A percentile compares a stretch with the other conserved stretches of the same genome.
Conservation (phyloP, 2,888 invertebrate genomes). For the Drosophila algonquin region DNA sequence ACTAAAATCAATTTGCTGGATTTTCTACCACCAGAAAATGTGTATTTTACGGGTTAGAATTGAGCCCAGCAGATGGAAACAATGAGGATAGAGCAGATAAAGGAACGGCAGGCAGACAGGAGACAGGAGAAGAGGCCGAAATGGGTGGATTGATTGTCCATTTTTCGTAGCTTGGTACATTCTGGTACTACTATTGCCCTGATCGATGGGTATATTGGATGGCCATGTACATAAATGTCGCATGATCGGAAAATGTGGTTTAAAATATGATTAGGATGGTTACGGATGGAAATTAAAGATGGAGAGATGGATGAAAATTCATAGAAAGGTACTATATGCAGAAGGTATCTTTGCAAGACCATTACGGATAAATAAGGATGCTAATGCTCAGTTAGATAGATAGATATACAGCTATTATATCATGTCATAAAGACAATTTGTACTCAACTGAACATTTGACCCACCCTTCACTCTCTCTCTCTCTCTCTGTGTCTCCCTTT, state of each 20-base stretch:
- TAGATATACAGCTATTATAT: constrained; percentile 18
- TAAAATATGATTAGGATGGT: background rate
- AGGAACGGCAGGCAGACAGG: background rate
- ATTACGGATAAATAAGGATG: too few relatives aligned
- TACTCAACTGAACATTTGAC: constrained; percentile 9
- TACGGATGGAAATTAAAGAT: background rate
- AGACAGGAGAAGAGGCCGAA: background rate
- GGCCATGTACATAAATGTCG: constrained; percentile 19
- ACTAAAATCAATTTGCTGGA: constrained; percentile 82
- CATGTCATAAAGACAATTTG: constrained; percentile 27
- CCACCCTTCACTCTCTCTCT: background rate
- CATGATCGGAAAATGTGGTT: background rate
- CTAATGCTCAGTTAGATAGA: background rate
- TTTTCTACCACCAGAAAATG: constrained; percentile 80
- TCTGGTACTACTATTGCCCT: background rate
- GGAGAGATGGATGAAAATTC: too few relatives aligned
- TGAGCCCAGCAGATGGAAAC: constrained; percentile 38
- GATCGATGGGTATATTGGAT: constrained; percentile 14
- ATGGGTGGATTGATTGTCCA: constrained; percentile 39
- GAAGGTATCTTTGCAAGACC: too few relatives aligned
- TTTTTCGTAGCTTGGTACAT: constrained; percentile 6
- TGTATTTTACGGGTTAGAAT: constrained; percentile 76
- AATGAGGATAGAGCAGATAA: constrained; percentile 1
- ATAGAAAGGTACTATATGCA: too few relatives aligned
- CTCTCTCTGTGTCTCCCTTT: constrained; percentile 6